Evolutionary conservation across 2,888 invertebrate genomes (phyloP).

Genomic region (Mimumesa dahlbomi): DNA sequence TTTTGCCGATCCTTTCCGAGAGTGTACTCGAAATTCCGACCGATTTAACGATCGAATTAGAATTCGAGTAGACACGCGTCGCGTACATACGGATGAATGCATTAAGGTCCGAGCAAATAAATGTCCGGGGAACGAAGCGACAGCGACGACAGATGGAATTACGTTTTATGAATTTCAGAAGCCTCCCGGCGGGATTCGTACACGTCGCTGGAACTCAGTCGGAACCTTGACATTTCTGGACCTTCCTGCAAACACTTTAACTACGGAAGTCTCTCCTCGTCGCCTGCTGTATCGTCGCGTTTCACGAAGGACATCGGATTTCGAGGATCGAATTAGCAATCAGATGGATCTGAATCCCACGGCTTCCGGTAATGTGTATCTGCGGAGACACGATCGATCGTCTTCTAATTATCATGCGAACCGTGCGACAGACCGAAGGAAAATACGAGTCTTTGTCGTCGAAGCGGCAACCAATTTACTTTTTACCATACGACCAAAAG

Average conservation of each 20-base stretch:
- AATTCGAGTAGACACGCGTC: background rate
- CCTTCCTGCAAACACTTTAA: slow-evolving; percentile 5
- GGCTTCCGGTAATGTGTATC: slow-evolving; percentile 18
- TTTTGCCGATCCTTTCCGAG: no score
- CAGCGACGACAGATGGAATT: background rate
- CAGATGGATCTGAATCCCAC: background rate
- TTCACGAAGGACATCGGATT: slow-evolving; percentile 24
- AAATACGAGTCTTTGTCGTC: background rate
- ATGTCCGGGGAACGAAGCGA: background rate
- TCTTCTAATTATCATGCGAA: no score
- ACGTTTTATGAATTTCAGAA: background rate
- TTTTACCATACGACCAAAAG: no score
- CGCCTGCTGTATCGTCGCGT: no score
- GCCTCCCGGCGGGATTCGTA: background rate
- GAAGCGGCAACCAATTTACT: no score
- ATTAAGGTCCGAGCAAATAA: background rate
- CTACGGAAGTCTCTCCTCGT: slow-evolving; percentile 12
- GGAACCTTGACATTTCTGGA: slow-evolving; percentile 28
- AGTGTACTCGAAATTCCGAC: no score
- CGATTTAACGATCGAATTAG: background rate
- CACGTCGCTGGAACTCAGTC: background rate
- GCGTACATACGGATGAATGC: background rate
- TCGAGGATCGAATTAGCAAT: slow-evolving; percentile 39
- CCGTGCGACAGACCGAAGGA: no score
- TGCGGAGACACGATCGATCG: no score